These are phyloP conservation scores for Micromys minutus DNA, from an alignment of 2,113 vertebrate species.

Conservation along the genomic window DNA sequence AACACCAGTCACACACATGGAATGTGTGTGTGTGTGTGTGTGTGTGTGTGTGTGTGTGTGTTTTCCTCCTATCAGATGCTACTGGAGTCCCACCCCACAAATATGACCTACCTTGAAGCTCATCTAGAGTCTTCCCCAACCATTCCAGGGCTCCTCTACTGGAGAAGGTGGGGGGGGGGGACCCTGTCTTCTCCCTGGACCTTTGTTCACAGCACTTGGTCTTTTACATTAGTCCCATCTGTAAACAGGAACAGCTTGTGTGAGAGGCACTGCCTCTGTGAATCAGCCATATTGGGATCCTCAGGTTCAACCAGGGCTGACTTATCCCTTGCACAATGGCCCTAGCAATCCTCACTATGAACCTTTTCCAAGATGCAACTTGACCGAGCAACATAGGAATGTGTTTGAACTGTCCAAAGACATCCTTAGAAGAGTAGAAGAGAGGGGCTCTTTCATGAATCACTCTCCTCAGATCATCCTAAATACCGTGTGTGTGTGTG, in stretches of 20 bases:
- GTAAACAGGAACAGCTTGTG: neutral
- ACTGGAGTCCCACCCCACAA: neutral
- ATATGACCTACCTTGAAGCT: neutral
- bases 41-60: neutral
- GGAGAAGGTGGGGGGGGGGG: neutral
- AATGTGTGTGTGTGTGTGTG: no score
- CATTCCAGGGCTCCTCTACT: neutral
- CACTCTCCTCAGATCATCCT: neutral
- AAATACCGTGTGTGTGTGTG: neutral
- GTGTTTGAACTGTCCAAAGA: no score
- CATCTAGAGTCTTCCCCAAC: neutral
- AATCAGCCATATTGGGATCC: neutral
- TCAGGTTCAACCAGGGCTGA: no score
- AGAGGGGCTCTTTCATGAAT: neutral
- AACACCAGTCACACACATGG: rapidly evolving
- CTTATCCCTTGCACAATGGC: neutral
- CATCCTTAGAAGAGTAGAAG: neutral
- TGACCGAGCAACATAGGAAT: rapidly evolving
- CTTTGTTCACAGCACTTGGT: neutral
- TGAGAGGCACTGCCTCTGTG: neutral
- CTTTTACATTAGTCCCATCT: rapidly evolving
- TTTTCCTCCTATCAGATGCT: neutral
- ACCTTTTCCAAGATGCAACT: neutral
- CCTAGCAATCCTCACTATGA: neutral
- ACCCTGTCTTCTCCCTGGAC: neutral